A percentile compares a stretch with the other conserved stretches of the same genome.
These are phyloP conservation scores for Melieria picta DNA, from an alignment of 2,888 invertebrate species.

Conservation along the genomic window DNA sequence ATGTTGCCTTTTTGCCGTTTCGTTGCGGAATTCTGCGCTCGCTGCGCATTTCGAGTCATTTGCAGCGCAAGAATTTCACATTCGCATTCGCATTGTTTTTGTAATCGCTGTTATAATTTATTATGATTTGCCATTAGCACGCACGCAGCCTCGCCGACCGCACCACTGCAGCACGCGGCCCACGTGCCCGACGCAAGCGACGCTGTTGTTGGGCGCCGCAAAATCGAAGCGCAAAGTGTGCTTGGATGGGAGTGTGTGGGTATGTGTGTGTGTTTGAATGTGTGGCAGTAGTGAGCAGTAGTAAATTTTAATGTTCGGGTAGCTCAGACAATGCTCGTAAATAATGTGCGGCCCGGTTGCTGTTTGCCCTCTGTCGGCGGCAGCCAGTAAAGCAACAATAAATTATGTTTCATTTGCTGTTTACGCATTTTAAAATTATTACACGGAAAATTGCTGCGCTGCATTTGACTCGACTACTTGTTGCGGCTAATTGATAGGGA, in stretches of 20 bases:
- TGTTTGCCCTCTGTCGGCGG: neutral
- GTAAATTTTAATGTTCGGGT: neutral
- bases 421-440: constrained; percentile 15
- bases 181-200: no score
- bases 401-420: constrained; percentile 21
- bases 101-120: constrained; percentile 19
- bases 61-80: no score
- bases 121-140: constrained; percentile 25
- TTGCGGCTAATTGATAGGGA: constrained; percentile 14
- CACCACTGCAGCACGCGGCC: no score
- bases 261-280: neutral
- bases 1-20: no score
- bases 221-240: neutral
- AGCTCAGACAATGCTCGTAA: constrained; percentile 4
- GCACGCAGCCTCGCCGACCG: neutral
- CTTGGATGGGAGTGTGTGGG: neutral
- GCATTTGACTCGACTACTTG: neutral
- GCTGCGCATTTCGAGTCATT: no score
- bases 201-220: no score
- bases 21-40: no score
- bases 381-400: constrained; percentile 14
- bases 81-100: no score
- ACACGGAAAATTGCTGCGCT: constrained; percentile 1
- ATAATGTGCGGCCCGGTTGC: neutral
- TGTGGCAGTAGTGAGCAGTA: neutral